A percentile compares a stretch with the other conserved stretches of the same genome.
Evolutionary conservation across 2,797 vertebrate species (phyloP).

Genomic region (Loriculus beryllinus): DNA sequence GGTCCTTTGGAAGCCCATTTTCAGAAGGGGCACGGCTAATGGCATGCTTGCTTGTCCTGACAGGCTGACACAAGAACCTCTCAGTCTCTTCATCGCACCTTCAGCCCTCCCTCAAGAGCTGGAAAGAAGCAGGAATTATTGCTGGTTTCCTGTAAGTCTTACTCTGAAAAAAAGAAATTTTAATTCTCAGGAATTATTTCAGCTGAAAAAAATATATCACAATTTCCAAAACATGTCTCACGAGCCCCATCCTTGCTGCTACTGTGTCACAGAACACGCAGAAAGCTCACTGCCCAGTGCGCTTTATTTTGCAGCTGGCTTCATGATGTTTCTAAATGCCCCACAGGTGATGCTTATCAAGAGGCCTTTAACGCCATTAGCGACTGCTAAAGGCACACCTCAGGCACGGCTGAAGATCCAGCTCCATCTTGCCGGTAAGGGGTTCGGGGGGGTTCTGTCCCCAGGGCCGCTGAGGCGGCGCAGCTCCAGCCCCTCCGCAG

Average conservation of each 20-base stretch:
- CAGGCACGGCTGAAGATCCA: background rate
- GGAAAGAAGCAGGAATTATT: background rate
- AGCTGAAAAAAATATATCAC: background rate
- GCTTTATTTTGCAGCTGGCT: background rate
- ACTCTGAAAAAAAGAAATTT: background rate
- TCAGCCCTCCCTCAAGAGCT: background rate
- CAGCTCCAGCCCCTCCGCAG: background rate
- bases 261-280: accelerated
- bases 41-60: accelerated
- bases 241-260: accelerated
- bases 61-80: background rate
- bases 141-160: background rate
- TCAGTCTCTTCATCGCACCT: accelerated
- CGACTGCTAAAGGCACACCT: background rate
- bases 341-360: accelerated
- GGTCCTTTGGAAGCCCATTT: accelerated
- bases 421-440: background rate
- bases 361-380: accelerated
- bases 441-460: background rate
- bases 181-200: background rate
- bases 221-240: background rate
- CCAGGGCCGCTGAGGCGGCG: too few relatives aligned
- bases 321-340: accelerated
- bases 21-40: background rate
- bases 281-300: accelerated